These are phyloP conservation scores for Myioborus miniatus DNA, from an alignment of 2,797 vertebrate species.

Conservation along the genomic window DNA sequence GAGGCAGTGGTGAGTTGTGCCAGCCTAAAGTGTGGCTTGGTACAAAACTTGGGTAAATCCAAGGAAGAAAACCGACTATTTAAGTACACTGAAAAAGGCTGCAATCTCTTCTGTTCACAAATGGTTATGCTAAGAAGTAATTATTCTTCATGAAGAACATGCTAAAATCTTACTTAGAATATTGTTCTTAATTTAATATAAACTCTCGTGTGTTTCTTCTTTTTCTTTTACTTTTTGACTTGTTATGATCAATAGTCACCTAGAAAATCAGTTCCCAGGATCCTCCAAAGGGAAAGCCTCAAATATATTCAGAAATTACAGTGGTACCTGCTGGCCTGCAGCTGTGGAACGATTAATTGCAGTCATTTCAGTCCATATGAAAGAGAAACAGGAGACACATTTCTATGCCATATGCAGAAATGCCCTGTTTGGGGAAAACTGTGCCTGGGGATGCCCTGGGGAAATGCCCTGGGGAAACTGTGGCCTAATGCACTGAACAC, in stretches of 20 bases:
- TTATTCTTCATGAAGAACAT: not conserved
- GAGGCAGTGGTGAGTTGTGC: not conserved
- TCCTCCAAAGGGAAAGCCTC: not conserved
- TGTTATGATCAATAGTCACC: not conserved
- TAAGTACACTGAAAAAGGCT: not conserved
- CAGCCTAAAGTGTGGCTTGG: not conserved
- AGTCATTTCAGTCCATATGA: not conserved
- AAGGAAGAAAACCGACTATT: not conserved
- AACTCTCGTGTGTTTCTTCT: not conserved
- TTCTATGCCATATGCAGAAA: slow-evolving; percentile 9
- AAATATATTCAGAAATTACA: not conserved
- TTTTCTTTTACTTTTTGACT: not conserved
- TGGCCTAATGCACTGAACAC: not conserved
- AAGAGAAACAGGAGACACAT: not conserved
- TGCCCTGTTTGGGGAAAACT: not conserved
- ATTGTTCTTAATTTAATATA: not conserved
- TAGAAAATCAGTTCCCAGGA: not conserved
- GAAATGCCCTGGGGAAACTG: not conserved
- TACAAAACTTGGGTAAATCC: not conserved
- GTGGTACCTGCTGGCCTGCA: not conserved
- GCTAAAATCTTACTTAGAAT: not conserved
- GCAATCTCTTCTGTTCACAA: not conserved
- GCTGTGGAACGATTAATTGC: not conserved
- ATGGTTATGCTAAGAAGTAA: not conserved
- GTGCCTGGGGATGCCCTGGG: too few relatives aligned